Evolutionary conservation across 2,888 invertebrate species (phyloP).

Genomic region (Syrista parreyssii): DNA sequence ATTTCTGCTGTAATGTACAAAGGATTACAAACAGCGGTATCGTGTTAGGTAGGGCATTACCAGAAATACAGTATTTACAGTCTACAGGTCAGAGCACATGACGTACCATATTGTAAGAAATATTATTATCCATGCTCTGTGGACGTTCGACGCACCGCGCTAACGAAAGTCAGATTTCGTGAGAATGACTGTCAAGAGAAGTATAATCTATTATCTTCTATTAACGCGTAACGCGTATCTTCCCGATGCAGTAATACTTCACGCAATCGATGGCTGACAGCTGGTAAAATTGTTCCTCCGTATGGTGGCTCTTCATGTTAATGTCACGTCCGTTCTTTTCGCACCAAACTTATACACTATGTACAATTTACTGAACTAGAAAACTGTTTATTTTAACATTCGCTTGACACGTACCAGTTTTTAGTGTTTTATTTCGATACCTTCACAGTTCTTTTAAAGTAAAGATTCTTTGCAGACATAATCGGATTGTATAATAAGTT

Average conservation of each 20-base stretch:
- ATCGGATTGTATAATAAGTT: background rate
- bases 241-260: conserved; percentile 37
- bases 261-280: conserved; percentile 59
- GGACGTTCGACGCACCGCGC: conserved; percentile 24
- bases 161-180: conserved; percentile 9
- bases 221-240: conserved; percentile 19
- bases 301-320: conserved; percentile 20
- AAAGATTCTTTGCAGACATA: background rate
- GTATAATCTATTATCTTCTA: conserved; percentile 4
- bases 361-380: background rate
- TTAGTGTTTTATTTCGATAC: background rate
- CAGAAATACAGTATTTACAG: background rate
- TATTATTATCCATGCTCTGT: conserved; percentile 39
- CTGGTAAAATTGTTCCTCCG: conserved; percentile 47
- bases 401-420: background rate
- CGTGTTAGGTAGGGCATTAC: background rate
- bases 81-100: background rate
- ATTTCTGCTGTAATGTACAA: conserved; percentile 14
- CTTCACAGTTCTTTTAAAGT: background rate
- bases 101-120: conserved; percentile 48
- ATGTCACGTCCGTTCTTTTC: conserved; percentile 30
- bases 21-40: background rate
- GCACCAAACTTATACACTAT: background rate
- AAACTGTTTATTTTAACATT: background rate
- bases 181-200: conserved; percentile 1